Percentiles rank a stretch among this genome's conserved stretches.
These are phyloP conservation scores for Agelas oroides DNA, from an alignment of 37 sponge, comb jelly and placozoan genomes.

Conservation along the genomic window DNA sequence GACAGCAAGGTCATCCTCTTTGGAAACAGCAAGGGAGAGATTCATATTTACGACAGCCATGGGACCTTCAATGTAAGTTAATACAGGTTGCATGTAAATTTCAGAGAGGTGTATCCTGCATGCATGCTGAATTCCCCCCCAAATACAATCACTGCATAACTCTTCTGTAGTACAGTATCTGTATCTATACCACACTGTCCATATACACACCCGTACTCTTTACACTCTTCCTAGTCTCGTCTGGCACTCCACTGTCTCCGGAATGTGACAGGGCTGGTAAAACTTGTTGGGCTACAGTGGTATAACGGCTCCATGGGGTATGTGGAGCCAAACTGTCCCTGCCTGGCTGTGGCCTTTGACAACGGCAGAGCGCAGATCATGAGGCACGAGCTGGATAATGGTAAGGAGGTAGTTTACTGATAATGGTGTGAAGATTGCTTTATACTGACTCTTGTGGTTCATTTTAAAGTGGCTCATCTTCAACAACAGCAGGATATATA, in stretches of 20 bases:
- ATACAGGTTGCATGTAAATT: background rate
- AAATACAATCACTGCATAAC: no score
- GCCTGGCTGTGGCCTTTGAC: conserved; percentile 82
- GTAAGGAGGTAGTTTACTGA: conserved; percentile 43
- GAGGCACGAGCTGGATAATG: conserved; percentile 82
- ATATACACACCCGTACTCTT: background rate
- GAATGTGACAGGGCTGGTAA: conserved; percentile 66
- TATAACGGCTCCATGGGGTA: conserved; percentile 79
- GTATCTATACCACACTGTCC: no score
- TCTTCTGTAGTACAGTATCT: no score
- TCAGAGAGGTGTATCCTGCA: no score
- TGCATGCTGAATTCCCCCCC: no score
- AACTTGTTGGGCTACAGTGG: conserved; percentile 78
- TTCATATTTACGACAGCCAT: conserved; percentile 82
- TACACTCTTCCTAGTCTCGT: no score
- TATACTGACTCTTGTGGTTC: background rate
- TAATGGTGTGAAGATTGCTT: background rate
- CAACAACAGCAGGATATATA: background rate
- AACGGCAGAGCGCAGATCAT: conserved; percentile 90
- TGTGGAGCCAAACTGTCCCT: conserved; percentile 69
- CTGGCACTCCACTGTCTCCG: conserved; percentile 45
- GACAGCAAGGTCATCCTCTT: conserved; percentile 89
- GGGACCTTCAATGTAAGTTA: conserved; percentile 77
- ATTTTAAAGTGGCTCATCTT: background rate
- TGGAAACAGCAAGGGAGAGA: conserved; percentile 85